Conservation (phyloP, 2,113 vertebrate species). For the Halichoeres trimaculatus region DNA sequence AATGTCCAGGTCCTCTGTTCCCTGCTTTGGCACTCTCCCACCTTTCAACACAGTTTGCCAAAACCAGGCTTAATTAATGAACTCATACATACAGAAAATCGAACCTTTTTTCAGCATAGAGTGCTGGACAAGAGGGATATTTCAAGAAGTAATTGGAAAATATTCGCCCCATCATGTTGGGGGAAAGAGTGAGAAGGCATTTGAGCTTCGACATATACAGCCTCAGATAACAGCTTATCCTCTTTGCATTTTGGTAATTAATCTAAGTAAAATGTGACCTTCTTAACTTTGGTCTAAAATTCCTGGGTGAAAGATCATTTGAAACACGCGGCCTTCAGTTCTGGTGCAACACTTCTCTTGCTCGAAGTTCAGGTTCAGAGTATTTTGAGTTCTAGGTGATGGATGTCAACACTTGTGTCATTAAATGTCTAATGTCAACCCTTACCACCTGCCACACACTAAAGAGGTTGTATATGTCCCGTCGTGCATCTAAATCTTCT, state of each 20-base stretch:
- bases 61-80: slow-evolving; percentile 79
- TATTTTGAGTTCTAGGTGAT: slow-evolving; percentile 49
- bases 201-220: background rate
- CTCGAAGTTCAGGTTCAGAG: slow-evolving; percentile 59
- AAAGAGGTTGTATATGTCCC: slow-evolving; percentile 4
- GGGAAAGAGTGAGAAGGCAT: slow-evolving; percentile 3
- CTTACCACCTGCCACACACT: slow-evolving; percentile 48
- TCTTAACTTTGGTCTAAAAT: slow-evolving; percentile 11
- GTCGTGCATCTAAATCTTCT: slow-evolving; percentile 10
- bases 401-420: slow-evolving; percentile 55
- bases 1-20: slow-evolving; percentile 64
- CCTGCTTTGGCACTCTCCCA: slow-evolving; percentile 57
- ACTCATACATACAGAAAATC: slow-evolving; percentile 69
- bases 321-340: background rate
- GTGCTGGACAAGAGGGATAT: slow-evolving; percentile 29
- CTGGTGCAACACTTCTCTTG: slow-evolving; percentile 62
- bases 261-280: slow-evolving; percentile 6
- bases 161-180: slow-evolving; percentile 19
- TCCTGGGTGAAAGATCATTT: slow-evolving; percentile 18
- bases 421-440: slow-evolving; percentile 61
- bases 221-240: background rate
- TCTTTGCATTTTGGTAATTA: slow-evolving; percentile 23
- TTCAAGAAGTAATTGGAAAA: slow-evolving; percentile 45
- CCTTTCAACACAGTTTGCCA: slow-evolving; percentile 56
- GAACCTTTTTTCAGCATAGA: slow-evolving; percentile 35